Evolutionary conservation across 2,888 invertebrate genomes (phyloP).

Genomic region (Mallateleia sp.): DNA sequence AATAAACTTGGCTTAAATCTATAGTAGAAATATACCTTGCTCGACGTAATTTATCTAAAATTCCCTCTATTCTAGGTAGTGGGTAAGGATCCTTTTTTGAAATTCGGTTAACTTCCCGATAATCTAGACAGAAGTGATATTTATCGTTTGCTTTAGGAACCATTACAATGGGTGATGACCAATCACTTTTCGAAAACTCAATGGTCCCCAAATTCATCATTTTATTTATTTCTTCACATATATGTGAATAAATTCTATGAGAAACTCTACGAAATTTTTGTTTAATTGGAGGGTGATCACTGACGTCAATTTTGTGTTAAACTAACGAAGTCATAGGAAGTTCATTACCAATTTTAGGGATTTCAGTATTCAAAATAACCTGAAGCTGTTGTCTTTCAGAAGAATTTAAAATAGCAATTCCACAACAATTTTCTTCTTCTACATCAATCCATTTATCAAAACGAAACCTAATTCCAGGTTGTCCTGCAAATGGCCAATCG

Average conservation of each 20-base stretch:
- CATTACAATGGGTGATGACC: slow-evolving; percentile 82
- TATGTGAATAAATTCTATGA: neutral
- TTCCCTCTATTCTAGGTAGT: neutral
- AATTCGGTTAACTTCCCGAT: slow-evolving; percentile 77
- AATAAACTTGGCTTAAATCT: slow-evolving; percentile 67
- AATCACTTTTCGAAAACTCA: slow-evolving; percentile 63
- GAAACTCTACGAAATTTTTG: slow-evolving; percentile 42
- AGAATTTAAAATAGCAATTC: too few relatives aligned
- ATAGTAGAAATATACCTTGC: slow-evolving; percentile 24
- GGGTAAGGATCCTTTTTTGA: slow-evolving; percentile 74
- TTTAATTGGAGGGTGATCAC: slow-evolving; percentile 1
- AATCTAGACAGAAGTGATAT: slow-evolving; percentile 83
- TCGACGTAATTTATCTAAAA: neutral
- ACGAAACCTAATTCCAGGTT: too few relatives aligned
- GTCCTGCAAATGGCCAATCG: too few relatives aligned
- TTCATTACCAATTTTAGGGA: too few relatives aligned
- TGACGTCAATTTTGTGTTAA: slow-evolving; percentile 58
- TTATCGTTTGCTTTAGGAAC: slow-evolving; percentile 81
- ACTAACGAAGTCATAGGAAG: too few relatives aligned
- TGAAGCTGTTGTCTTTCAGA: too few relatives aligned
- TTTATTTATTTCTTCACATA: slow-evolving; percentile 80
- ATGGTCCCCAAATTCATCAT: slow-evolving; percentile 83
- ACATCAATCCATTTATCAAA: too few relatives aligned
- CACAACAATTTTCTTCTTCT: too few relatives aligned
- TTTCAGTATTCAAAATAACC: too few relatives aligned